These are phyloP conservation scores for Papilio xuthus DNA, from an alignment of 1,140 invertebrate genomes.

Conservation along the genomic window DNA sequence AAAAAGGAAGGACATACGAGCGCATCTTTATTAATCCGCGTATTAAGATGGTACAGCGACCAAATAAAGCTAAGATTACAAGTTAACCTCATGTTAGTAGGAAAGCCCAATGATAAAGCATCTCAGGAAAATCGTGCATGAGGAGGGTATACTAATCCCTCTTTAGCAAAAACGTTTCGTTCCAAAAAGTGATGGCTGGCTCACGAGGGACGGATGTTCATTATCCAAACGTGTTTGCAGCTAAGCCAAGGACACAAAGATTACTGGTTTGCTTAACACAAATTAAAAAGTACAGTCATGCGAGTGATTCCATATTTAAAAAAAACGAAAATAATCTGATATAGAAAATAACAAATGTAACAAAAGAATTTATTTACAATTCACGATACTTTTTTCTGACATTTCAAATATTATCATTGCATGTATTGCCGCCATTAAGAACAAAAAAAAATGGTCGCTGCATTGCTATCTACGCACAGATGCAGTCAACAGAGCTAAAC, in stretches of 20 bases:
- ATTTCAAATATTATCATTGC: no score
- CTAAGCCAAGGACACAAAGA: constrained; percentile 73
- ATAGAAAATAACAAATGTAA: background rate
- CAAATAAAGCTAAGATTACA: constrained; percentile 81
- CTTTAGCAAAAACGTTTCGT: constrained; percentile 81
- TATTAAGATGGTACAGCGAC: constrained; percentile 73
- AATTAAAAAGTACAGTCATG: constrained; percentile 55
- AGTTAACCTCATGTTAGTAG: constrained; percentile 80
- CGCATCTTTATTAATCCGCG: constrained; percentile 68
- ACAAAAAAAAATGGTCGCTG: no score
- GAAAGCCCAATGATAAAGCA: constrained; percentile 80
- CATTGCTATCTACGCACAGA: no score
- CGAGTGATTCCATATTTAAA: background rate
- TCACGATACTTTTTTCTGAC: no score
- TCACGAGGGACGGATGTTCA: constrained; percentile 74
- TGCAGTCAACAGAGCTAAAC: no score
- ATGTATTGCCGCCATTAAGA: no score
- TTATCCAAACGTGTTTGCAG: constrained; percentile 77
- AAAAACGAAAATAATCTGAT: background rate
- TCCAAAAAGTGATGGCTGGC: constrained; percentile 79
- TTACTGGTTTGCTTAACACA: constrained; percentile 70
- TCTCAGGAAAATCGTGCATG: constrained; percentile 75
- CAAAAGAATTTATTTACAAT: no score
- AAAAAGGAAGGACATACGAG: constrained; percentile 61
- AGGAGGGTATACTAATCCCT: constrained; percentile 79